Conservation (phyloP, 2,113 vertebrate genomes). For the Sakesphorus luctuosus region DNA sequence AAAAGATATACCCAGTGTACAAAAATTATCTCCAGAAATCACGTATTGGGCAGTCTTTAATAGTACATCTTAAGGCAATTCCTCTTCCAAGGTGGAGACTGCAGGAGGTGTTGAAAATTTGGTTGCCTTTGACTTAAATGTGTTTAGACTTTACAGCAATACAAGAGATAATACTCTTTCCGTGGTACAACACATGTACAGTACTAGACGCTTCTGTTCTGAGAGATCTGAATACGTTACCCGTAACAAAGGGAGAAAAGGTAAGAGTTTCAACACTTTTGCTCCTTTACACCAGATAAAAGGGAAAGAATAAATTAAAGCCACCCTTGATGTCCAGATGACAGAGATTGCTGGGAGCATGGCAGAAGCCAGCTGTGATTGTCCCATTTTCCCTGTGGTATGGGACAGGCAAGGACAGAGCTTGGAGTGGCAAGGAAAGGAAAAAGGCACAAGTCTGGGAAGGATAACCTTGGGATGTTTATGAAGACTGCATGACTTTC, state of each 20-base stretch:
- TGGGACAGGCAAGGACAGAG: background rate
- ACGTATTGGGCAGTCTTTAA: background rate
- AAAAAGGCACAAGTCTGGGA: background rate
- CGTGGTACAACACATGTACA: rapidly evolving
- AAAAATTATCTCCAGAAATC: background rate
- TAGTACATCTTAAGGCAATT: background rate
- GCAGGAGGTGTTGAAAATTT: background rate
- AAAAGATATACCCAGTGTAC: background rate
- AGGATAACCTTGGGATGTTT: background rate
- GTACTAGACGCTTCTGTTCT: background rate
- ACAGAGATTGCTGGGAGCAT: background rate
- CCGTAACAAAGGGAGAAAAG: background rate
- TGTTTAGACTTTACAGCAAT: background rate
- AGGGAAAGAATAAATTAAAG: background rate
- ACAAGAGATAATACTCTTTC: background rate
- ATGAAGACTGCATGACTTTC: background rate
- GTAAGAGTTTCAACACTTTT: background rate
- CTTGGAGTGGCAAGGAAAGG: background rate
- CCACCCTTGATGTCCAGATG: background rate
- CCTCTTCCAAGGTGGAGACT: background rate
- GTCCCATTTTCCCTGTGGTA: background rate
- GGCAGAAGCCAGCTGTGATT: background rate
- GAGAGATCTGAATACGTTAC: background rate
- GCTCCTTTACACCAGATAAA: background rate
- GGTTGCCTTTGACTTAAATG: background rate